Percentiles rank a stretch among this genome's conserved stretches.
phyloP scores from a whole-genome alignment of 2,888 invertebrate species.

The Patella depressa region DNA sequence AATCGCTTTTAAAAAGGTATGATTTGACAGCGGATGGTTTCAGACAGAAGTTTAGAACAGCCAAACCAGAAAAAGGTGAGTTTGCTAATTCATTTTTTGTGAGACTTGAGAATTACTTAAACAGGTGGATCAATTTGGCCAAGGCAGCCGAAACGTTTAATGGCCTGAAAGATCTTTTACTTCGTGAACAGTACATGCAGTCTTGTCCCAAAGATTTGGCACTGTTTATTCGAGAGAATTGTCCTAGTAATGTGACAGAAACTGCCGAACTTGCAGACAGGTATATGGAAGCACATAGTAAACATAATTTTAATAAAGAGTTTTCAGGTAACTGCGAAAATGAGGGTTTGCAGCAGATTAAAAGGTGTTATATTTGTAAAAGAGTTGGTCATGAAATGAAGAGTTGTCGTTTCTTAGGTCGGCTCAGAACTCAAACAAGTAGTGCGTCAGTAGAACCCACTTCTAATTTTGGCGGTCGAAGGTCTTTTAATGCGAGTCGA shows the following conservation, averaged over 20 bases:
- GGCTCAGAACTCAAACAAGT: not conserved
- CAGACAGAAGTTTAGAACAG: conserved; percentile 1
- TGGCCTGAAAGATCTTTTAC: conserved; percentile 21
- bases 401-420: not conserved
- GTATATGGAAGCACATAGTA: conserved; percentile 21
- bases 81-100: not conserved
- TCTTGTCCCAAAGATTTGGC: conserved; percentile 17
- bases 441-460: no score
- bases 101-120: conserved; percentile 17
- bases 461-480: no score
- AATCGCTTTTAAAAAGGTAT: not conserved
- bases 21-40: not conserved
- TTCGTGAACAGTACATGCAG: conserved; percentile 24
- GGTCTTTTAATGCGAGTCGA: no score
- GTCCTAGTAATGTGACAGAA: conserved; percentile 16
- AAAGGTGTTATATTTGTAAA: not conserved
- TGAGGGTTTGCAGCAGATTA: no score
- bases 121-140: conserved; percentile 25
- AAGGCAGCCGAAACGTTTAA: conserved; percentile 18
- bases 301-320: not conserved
- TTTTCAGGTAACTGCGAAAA: not conserved
- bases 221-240: conserved; percentile 15
- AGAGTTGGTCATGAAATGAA: not conserved
- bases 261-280: conserved; percentile 24
- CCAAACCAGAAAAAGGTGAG: not conserved